phyloP scores from a whole-genome alignment of 2,113 vertebrate genomes.

The Paraplagusia blochii region DNA sequence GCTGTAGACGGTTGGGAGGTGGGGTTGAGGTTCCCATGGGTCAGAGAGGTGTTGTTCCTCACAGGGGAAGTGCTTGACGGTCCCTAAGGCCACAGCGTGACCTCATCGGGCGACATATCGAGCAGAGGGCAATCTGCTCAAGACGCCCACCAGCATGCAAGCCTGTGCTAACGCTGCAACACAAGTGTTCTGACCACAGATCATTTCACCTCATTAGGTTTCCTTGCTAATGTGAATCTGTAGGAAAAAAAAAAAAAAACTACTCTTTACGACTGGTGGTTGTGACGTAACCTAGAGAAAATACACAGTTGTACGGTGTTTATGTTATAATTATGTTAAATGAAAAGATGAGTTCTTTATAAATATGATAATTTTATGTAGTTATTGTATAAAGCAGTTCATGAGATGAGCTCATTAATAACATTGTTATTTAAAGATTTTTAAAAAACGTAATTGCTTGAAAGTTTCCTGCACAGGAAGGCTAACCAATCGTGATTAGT shows the following conservation, averaged over 20 bases:
- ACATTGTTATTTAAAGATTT: not conserved
- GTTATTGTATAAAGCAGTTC: not conserved
- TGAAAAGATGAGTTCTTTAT: not conserved
- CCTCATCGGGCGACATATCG: conserved; percentile 59
- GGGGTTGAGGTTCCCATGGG: conserved; percentile 60
- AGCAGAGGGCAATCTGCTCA: conserved; percentile 53
- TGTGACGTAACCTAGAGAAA: conserved; percentile 27
- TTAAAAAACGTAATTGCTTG: too few species aligned
- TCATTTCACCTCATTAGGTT: conserved; percentile 4
- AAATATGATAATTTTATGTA: not conserved
- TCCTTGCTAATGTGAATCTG: not conserved
- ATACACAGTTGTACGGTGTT: not conserved
- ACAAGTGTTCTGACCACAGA: conserved; percentile 2
- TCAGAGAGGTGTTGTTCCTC: conserved; percentile 63
- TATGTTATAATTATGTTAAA: not conserved
- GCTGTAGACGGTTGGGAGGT: conserved; percentile 30
- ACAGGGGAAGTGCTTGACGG: conserved; percentile 55
- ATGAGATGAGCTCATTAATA: not conserved
- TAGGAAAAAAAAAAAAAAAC: not conserved
- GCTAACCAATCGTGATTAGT: not conserved
- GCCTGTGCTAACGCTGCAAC: not conserved
- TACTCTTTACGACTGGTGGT: conserved; percentile 18
- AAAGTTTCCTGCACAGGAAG: too few species aligned
- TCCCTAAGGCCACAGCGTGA: conserved; percentile 60
- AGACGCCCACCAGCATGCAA: conserved; percentile 48